Conservation (phyloP, 2,797 vertebrate species). For the Rhinella marina region DNA sequence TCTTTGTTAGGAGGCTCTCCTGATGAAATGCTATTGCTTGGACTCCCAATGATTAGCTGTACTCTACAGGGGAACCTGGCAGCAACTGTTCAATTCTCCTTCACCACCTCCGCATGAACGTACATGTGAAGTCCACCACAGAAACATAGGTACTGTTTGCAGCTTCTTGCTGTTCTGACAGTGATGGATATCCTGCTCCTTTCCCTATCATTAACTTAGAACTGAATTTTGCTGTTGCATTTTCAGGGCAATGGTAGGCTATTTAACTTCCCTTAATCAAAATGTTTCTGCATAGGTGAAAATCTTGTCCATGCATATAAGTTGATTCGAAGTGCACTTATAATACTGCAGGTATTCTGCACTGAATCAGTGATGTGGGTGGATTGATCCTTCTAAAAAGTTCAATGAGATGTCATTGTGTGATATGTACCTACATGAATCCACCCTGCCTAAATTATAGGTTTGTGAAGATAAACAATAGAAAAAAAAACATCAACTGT, state of each 20-base stretch:
- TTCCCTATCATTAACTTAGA: too few species aligned
- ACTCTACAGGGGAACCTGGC: neutral
- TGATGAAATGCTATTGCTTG: neutral
- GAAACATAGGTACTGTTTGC: neutral
- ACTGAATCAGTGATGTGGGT: slow-evolving; percentile 49
- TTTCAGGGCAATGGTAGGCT: too few species aligned
- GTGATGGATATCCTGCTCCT: neutral
- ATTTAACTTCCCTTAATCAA: too few species aligned
- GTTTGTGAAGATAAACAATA: slow-evolving; percentile 55
- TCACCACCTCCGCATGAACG: neutral
- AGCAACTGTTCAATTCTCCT: neutral
- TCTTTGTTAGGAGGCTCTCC: neutral
- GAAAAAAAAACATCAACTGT: slow-evolving; percentile 41
- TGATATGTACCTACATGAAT: slow-evolving; percentile 9
- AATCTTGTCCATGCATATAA: neutral
- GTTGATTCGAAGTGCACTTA: neutral
- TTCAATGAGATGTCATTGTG: slow-evolving; percentile 51
- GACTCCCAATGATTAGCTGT: neutral
- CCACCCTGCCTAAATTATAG: slow-evolving; percentile 58
- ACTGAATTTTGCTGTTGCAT: too few species aligned
- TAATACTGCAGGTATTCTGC: neutral
- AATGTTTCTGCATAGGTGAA: too few species aligned
- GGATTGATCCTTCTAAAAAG: slow-evolving; percentile 34
- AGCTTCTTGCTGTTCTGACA: neutral
- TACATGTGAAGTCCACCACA: neutral